Evolutionary conservation across 2,888 invertebrate species (phyloP), one percentile per base, ranked within the genome.

Genomic region (Lepidochrysops patricia): DNA sequence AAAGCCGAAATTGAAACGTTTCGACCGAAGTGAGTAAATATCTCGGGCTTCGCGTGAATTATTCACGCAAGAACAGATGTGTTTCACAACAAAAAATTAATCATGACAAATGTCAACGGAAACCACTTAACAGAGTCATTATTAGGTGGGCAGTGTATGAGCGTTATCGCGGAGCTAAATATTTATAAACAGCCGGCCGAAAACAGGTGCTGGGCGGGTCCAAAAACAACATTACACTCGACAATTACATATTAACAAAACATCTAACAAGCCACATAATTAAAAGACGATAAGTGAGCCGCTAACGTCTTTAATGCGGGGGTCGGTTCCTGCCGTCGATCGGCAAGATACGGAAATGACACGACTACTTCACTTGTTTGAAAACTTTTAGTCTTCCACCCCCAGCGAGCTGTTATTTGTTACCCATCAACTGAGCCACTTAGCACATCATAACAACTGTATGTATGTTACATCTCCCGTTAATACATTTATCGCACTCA

Each of bases 191-290:
- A 66, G 64, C 62, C 62, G 63, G 63, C 61, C 43, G 43, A 43
- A 61, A 68, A 79, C 81, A 80, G 80, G 78, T 80, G 80, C 70
- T 56, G 48, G 67, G 62, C 61, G 61, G 49, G 49, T 26, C 54
- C 54, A 54, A 54, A 43, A 43, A 43, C 43, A 43, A 43, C 19
- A 54, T 54, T 54, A 54, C 54, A 54, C 54, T 73, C 74, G 77
- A 72, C 76, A 75, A 80, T 77, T 76, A 68, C 63, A n/a, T 34
- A 52, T 50, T 52, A 68, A 66, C 64, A 67, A 66, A 67, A 70
- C 69, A 68, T 67, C 66, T 69, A 69, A 74, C 72, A 71, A 75
- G 73, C 67, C 71, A 72, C 66, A 73, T 72, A 77, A 80, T 80
- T 77, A 79, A 76, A 77, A 76, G 63, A 66, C 72, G 72, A 77